Conservation (phyloP, 2,888 invertebrate genomes). For the Sinopyrophorus schimmeli region DNA sequence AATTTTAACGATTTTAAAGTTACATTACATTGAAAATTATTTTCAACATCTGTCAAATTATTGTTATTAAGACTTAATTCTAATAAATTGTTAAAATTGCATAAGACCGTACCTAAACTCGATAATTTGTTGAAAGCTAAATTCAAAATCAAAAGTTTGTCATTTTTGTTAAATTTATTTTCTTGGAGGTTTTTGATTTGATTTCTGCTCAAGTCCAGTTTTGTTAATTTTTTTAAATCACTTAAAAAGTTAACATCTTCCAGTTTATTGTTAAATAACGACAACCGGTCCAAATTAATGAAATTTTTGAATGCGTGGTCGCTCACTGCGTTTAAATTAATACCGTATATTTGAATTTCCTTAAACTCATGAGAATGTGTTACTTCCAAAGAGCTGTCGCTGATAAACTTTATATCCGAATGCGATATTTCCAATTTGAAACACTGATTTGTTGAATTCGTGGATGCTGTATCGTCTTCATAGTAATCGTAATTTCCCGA, state of each 20-base stretch:
- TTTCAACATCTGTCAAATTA: constrained; percentile 47
- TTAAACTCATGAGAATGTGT: constrained; percentile 3
- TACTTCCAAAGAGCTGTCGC: not conserved
- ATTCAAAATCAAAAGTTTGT: constrained; percentile 4
- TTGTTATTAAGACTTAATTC: constrained; percentile 42
- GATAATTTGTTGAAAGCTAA: constrained; percentile 9
- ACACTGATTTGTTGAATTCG: not conserved
- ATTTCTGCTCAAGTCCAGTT: constrained; percentile 49
- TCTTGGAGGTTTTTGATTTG: constrained; percentile 35
- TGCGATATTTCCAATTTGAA: constrained; percentile 5
- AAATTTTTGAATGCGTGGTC: constrained; percentile 7
- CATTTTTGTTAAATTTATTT: constrained; percentile 1
- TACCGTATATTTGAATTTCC: constrained; percentile 1
- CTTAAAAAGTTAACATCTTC: not conserved
- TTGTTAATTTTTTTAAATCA: constrained; percentile 47
- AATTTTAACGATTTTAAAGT: not conserved
- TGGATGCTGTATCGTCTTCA: too few relatives aligned
- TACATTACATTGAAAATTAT: not conserved
- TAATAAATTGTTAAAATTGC: constrained; percentile 13
- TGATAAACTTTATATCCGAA: constrained; percentile 1
- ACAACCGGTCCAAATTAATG: not conserved
- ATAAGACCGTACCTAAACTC: not conserved
- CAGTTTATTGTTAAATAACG: constrained; percentile 10
- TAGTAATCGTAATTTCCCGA: too few relatives aligned
- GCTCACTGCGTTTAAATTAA: not conserved